Base-by-base conservation (phyloP, 2,888 invertebrate genomes). In the Tortricodes alternella region DNA sequence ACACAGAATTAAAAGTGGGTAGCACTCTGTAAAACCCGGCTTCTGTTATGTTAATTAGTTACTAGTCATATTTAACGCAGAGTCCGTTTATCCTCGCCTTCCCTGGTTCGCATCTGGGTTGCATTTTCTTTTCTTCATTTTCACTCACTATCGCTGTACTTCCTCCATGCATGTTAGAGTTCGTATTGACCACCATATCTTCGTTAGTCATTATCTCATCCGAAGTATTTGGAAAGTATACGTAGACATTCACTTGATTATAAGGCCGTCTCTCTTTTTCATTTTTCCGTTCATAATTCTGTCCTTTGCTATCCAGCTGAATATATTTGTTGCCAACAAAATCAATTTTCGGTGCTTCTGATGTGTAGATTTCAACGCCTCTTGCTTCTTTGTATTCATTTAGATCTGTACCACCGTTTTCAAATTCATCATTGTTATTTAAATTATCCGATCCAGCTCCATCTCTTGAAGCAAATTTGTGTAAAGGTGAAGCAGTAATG, bases 181-280 rank as follows among this genome's bases (percentile, higher is more conserved):
- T 2, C 3, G 24, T 24, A 4, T 8, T 15, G 3, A 41, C 24
- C 24, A n/a, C 2, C 15, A 39, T 2, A 3, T 23, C 21, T 2
- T 39, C 39, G 15, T 41, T 24, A 9, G 2, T 6, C 24, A 24
- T 41, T 13, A 5, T 24, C 24, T 15, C 24, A 4, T 32, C 11
- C 2, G 9, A 9, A 3, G 15, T 8, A 5, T 41, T 13, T 1
- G 21, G 21, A 9, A 39, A 41, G 21, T 24, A 16, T 4, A 41
- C 41, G 15, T 24, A 41, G 7, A 41, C 16, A 41, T 41, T 41
- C 13, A 41, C 41, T 41, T 41, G 41, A n/a, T 41, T 41, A 8
- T 41, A 15, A 5, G 41, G 41, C 5, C 41, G 11, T n/a, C 23
- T 41, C 5, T 41, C 24, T 16, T 23, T 41, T 5, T 41, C 23